A percentile compares a stretch with the other conserved stretches of the same genome.
phyloP scores from a whole-genome alignment of 2,113 vertebrate genomes.

The Pycnonotus jocosus region DNA sequence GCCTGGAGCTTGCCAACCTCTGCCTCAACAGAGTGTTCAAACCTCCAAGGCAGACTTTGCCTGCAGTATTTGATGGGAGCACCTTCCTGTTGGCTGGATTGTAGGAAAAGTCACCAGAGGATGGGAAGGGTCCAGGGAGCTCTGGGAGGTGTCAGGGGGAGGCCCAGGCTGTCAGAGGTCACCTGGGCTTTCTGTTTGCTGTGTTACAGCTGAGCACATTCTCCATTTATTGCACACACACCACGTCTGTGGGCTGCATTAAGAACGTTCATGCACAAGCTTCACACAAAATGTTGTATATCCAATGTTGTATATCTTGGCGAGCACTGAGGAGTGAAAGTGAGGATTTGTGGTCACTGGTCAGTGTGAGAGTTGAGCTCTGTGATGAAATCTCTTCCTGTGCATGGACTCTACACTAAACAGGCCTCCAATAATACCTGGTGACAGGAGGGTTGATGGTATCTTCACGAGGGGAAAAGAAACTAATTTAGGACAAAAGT shows the following conservation, averaged over 20 bases:
- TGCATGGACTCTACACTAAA: not conserved
- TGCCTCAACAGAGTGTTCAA: not conserved
- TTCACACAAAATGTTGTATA: not conserved
- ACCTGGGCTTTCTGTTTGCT: not conserved
- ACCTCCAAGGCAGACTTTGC: not conserved
- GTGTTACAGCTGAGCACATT: accelerated
- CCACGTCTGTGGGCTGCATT: accelerated
- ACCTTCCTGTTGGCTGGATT: not conserved
- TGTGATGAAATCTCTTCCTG: not conserved
- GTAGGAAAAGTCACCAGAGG: accelerated
- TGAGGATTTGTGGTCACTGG: not conserved
- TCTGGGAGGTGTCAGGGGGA: not conserved
- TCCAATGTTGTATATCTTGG: not conserved
- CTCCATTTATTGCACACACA: not conserved
- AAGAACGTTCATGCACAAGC: not conserved
- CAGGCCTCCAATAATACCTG: not conserved
- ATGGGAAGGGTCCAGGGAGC: not conserved
- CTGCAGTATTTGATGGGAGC: not conserved
- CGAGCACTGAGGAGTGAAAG: not conserved
- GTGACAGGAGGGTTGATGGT: not conserved
- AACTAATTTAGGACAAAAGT: not conserved
- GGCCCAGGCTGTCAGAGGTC: not conserved
- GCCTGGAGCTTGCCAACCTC: not conserved
- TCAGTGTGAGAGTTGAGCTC: not conserved
- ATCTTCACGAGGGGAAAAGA: not conserved